A percentile compares a stretch with the other conserved stretches of the same genome.
phyloP scores from a whole-genome alignment of 2,113 vertebrate species.

The Gallinago paraguaiae region DNA sequence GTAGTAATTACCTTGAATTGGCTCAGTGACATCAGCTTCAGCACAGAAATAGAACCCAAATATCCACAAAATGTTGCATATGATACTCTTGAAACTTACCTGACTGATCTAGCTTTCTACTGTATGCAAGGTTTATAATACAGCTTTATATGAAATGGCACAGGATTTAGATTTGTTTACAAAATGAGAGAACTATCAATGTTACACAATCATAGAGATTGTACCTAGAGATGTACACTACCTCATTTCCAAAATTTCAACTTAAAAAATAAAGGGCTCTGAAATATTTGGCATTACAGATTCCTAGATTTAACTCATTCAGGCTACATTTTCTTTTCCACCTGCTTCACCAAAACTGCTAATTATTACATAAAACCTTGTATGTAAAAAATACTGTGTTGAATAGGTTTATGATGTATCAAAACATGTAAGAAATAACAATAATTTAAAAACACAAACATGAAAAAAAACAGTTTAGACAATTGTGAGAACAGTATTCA shows the following conservation, averaged over 20 bases:
- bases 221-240: not conserved
- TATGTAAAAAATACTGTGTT: accelerated
- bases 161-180: not conserved
- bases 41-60: not conserved
- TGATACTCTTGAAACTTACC: not conserved
- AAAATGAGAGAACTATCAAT: not conserved
- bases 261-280: not conserved
- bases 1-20: not conserved
- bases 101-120: not conserved
- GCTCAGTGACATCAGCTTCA: not conserved
- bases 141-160: not conserved
- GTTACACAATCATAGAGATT: not conserved
- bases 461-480: not conserved
- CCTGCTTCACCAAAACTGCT: not conserved
- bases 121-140: not conserved
- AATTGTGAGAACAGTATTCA: not conserved
- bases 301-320: not conserved
- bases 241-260: not conserved
- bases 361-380: not conserved
- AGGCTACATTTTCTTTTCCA: not conserved
- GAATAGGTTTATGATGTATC: not conserved
- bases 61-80: not conserved
- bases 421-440: not conserved
- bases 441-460: accelerated
- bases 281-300: not conserved